Evolutionary conservation across 1,140 invertebrate genomes (phyloP).

Genomic region (Phocides pigmalion): DNA sequence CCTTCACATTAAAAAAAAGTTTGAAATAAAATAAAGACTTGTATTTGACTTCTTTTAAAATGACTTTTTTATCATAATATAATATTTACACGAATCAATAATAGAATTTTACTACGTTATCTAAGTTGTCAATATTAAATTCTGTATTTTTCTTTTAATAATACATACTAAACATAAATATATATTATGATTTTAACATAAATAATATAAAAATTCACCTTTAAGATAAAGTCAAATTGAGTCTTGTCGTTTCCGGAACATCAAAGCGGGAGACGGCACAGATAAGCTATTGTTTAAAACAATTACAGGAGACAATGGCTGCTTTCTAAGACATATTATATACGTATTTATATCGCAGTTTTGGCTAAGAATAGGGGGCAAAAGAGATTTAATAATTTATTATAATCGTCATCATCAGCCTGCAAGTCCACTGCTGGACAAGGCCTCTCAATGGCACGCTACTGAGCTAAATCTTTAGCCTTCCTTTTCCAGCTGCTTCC

Average conservation of each 20-base stretch:
- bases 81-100: background rate
- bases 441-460: no score
- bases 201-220: background rate
- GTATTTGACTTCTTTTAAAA: background rate
- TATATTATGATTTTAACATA: constrained; percentile 3
- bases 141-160: background rate
- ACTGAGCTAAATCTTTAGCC: no score
- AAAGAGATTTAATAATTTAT: no score
- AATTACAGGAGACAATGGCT: constrained; percentile 16
- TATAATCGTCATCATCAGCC: no score
- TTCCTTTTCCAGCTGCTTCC: no score
- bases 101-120: background rate
- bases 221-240: background rate
- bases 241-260: background rate
- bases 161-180: background rate
- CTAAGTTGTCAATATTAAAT: background rate
- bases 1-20: background rate
- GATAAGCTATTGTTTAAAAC: constrained; percentile 20
- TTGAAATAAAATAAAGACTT: background rate
- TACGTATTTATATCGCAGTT: background rate
- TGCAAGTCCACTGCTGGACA: no score
- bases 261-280: constrained; percentile 13
- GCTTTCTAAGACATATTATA: background rate
- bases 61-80: background rate
- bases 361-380: background rate